Conservation (phyloP, 2,113 vertebrate species). For the Phrynosoma blainvillii region DNA sequence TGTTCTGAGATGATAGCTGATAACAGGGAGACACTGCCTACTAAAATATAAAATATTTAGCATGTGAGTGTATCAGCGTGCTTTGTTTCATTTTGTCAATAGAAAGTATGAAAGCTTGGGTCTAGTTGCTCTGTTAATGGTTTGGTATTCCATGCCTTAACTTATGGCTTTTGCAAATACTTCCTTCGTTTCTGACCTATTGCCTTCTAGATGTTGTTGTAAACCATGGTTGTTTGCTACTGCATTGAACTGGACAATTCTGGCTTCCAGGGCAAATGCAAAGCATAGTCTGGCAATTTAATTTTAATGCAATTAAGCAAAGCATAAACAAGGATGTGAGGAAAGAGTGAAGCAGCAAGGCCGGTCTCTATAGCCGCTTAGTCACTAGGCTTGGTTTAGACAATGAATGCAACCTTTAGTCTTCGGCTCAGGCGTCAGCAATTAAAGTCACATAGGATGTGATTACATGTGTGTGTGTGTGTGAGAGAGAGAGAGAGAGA, state of each 20-base stretch:
- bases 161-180: background rate
- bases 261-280: background rate
- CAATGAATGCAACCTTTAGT: background rate
- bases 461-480: background rate
- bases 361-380: too few species aligned
- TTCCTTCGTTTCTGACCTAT: background rate
- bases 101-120: background rate
- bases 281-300: background rate
- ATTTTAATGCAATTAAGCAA: background rate
- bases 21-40: too few species aligned
- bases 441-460: background rate
- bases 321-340: too few species aligned
- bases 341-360: background rate
- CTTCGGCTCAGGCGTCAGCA: background rate
- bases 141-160: background rate
- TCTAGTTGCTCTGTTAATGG: background rate
- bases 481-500: too few species aligned
- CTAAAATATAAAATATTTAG: background rate
- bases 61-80: background rate
- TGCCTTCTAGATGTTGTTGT: too few species aligned
- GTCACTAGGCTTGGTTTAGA: too few species aligned
- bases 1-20: too few species aligned
- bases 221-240: background rate
- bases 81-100: background rate
- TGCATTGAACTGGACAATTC: background rate